phyloP scores from a whole-genome alignment of 2,113 vertebrate genomes.

The Clarias magur region DNA sequence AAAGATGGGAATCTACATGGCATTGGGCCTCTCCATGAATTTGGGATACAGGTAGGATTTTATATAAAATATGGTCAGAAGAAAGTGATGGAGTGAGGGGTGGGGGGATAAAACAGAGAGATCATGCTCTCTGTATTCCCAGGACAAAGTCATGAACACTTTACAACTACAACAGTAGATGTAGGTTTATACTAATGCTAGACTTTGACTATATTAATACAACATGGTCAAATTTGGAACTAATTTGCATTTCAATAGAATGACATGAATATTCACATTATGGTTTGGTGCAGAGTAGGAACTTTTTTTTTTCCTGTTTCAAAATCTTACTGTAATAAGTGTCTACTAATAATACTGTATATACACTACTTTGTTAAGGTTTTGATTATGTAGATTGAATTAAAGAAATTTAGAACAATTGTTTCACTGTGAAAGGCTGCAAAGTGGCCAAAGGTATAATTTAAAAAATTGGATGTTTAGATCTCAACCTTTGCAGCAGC shows the following conservation, averaged over 20 bases:
- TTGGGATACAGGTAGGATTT: neutral
- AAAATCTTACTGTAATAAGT: neutral
- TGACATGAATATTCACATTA: neutral
- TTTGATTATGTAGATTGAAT: too few species aligned
- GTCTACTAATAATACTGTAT: neutral
- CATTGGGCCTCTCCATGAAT: neutral
- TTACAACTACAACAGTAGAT: neutral
- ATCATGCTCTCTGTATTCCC: neutral
- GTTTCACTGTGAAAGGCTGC: too few species aligned
- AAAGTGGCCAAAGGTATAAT: too few species aligned
- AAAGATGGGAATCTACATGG: neutral
- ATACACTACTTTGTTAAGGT: neutral
- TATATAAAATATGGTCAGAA: neutral
- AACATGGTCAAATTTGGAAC: neutral
- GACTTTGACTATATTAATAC: neutral
- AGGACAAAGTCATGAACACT: neutral
- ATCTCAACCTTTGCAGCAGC: too few species aligned
- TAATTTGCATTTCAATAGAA: neutral
- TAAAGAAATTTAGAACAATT: too few species aligned
- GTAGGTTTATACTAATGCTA: neutral
- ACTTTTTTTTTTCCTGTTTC: neutral
- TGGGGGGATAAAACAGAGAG: neutral
- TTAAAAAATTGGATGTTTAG: too few species aligned
- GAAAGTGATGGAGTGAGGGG: neutral
- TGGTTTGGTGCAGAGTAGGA: neutral